A percentile compares a stretch with the other conserved stretches of the same genome.
Evolutionary conservation across 2,797 vertebrate genomes (phyloP).

Genomic region (Erithacus rubecula): DNA sequence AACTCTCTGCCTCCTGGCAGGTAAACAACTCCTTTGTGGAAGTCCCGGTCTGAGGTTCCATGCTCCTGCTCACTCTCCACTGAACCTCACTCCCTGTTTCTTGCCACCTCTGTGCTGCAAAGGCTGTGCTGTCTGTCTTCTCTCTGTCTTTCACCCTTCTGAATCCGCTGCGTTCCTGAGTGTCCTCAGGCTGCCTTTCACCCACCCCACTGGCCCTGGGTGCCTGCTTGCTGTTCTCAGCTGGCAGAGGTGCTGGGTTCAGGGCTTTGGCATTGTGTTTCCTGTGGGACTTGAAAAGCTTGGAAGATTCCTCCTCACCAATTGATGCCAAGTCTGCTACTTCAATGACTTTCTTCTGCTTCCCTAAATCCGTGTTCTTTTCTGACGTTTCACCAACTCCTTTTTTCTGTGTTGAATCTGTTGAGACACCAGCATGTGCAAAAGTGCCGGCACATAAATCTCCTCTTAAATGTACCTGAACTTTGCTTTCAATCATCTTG

Average conservation of each 20-base stretch:
- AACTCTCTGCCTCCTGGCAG: constrained; percentile 67
- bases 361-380: background rate
- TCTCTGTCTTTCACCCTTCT: background rate
- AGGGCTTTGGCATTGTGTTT: background rate
- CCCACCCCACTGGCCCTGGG: background rate
- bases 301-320: constrained; percentile 28
- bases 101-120: constrained; percentile 4
- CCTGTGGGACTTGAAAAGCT: background rate
- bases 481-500: constrained; percentile 42
- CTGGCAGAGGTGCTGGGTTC: background rate
- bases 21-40: constrained; percentile 65
- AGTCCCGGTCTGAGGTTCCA: background rate
- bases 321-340: constrained; percentile 40
- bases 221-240: background rate
- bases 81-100: constrained; percentile 18
- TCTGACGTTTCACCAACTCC: constrained; percentile 6
- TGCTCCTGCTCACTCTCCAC: constrained; percentile 1
- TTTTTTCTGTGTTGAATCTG: constrained; percentile 1
- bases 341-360: constrained; percentile 51
- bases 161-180: background rate
- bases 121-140: background rate
- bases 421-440: background rate
- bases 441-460: constrained; percentile 6
- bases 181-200: background rate
- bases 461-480: constrained; percentile 35